phyloP scores from a whole-genome alignment of 2,113 vertebrate genomes.

The Triplophysa dalaica region DNA sequence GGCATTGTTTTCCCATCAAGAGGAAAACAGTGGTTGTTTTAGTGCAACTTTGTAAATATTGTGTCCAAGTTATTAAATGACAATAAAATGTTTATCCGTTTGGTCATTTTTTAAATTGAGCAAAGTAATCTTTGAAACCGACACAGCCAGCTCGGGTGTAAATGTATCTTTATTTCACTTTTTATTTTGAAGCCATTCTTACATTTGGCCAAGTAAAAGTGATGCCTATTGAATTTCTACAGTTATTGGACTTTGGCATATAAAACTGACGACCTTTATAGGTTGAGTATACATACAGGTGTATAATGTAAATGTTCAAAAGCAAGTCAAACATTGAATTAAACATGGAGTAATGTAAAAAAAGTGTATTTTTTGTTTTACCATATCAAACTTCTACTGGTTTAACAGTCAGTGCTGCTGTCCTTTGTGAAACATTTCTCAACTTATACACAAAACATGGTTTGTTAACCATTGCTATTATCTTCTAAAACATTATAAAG shows the following conservation, averaged over 20 bases:
- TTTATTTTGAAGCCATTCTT: constrained; percentile 33
- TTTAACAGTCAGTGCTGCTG: neutral
- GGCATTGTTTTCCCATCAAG: constrained; percentile 32
- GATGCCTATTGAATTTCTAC: neutral
- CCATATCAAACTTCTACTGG: neutral
- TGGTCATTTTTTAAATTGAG: neutral
- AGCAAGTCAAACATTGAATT: neutral
- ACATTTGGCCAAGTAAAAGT: constrained; percentile 36
- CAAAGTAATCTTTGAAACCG: neutral
- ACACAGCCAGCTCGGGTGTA: constrained; percentile 11
- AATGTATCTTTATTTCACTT: constrained; percentile 37
- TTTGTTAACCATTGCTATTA: neutral
- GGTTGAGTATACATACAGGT: constrained; percentile 26
- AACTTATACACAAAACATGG: neutral
- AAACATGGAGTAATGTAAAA: neutral
- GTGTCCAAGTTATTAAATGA: constrained; percentile 68
- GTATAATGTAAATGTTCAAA: constrained; percentile 42
- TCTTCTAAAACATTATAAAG: neutral
- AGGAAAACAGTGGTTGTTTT: constrained; percentile 20
- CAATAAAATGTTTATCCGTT: constrained; percentile 40
- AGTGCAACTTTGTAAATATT: constrained; percentile 73
- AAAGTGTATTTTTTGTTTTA: neutral
- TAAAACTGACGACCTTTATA: constrained; percentile 43
- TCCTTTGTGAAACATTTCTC: neutral
- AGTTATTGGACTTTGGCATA: constrained; percentile 27